Conservation (phyloP, 1,140 invertebrate species). For the Zeugodacus cucurbitae region DNA sequence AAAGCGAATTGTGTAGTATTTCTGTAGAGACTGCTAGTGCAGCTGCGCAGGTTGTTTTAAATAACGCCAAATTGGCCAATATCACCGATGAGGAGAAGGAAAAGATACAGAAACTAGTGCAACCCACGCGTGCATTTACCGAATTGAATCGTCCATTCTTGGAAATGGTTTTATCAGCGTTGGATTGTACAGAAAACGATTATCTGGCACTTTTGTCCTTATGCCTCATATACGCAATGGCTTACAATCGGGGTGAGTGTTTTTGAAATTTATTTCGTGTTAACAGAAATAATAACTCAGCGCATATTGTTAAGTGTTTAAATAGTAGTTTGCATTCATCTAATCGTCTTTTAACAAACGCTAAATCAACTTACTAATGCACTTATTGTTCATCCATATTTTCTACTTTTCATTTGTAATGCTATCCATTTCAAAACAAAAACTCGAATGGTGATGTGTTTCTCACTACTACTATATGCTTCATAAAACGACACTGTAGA, state of each 20-base stretch:
- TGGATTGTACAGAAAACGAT: slow-evolving; percentile 92
- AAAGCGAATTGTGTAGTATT: slow-evolving; percentile 39
- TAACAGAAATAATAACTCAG: background rate
- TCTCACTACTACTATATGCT: slow-evolving; percentile 19
- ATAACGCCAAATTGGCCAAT: slow-evolving; percentile 69
- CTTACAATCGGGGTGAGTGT: slow-evolving; percentile 87
- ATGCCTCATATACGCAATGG: slow-evolving; percentile 92
- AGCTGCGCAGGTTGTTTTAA: background rate
- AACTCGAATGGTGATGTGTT: slow-evolving; percentile 38
- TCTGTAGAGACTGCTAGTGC: background rate
- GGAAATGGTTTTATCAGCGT: slow-evolving; percentile 85
- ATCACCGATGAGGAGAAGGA: slow-evolving; percentile 95
- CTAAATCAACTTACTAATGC: slow-evolving; percentile 19
- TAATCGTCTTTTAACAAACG: background rate
- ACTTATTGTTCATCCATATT: slow-evolving; percentile 13
- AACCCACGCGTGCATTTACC: slow-evolving; percentile 43
- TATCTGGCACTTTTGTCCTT: slow-evolving; percentile 92
- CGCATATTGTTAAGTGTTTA: background rate
- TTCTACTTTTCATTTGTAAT: slow-evolving; percentile 37
- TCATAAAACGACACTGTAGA: slow-evolving; percentile 43
- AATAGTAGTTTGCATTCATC: background rate
- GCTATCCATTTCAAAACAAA: background rate
- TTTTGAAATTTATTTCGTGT: background rate
- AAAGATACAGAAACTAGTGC: slow-evolving; percentile 67
- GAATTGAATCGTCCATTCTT: slow-evolving; percentile 78